A percentile compares a stretch with the other conserved stretches of the same genome.
phyloP scores from a whole-genome alignment of 1,140 invertebrate species.

The Chironomus striatipennis region DNA sequence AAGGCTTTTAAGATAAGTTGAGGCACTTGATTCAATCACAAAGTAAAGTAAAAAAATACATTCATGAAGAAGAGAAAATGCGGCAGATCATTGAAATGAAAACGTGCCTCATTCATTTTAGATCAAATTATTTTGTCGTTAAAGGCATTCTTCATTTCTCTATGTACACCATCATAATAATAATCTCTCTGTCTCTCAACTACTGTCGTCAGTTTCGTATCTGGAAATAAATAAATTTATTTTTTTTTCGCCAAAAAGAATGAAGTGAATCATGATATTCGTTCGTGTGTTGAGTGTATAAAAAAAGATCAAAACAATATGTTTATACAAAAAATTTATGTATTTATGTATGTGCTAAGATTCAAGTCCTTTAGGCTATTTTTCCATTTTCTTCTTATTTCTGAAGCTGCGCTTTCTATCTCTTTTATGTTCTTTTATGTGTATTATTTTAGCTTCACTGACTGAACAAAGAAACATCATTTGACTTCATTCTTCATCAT shows the following conservation, averaged over 20 bases:
- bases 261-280: background rate
- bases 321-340: conserved; percentile 4
- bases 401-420: background rate
- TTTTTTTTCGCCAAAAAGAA: background rate
- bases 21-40: conserved; percentile 1
- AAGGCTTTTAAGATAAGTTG: background rate
- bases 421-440: conserved; percentile 12
- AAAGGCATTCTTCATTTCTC: conserved; percentile 14
- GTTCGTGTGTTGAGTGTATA: background rate
- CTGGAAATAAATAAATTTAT: background rate
- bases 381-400: background rate
- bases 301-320: conserved; percentile 21
- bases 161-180: background rate
- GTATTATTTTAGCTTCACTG: background rate
- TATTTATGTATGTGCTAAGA: background rate
- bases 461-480: background rate
- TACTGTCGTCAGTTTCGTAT: background rate
- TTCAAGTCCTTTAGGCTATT: background rate
- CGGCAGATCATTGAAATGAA: background rate
- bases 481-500: too few species aligned
- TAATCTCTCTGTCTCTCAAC: too few species aligned
- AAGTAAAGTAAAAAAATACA: background rate
- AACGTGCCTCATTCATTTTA: background rate
- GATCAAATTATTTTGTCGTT: conserved; percentile 23
- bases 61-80: too few species aligned